phyloP scores from a whole-genome alignment of 2,113 vertebrate genomes.

The Oenanthe oenanthe region DNA sequence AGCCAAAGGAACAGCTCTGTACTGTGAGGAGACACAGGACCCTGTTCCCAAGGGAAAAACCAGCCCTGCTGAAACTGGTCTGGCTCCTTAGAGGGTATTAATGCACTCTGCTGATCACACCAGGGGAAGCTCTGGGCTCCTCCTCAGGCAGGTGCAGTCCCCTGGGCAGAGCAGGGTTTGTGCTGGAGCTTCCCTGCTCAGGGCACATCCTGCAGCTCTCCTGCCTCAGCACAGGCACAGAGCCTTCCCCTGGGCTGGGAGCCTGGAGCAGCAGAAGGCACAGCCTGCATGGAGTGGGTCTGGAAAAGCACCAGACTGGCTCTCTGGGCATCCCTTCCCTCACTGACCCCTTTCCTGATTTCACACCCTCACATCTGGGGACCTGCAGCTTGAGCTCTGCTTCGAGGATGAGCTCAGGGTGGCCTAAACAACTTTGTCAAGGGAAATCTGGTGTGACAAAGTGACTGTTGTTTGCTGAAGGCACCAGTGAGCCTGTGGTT shows the following conservation, averaged over 20 bases:
- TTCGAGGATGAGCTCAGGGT: neutral
- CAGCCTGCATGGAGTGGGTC: fast-evolving
- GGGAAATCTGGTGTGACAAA: neutral
- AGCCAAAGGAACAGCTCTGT: conserved; percentile 35
- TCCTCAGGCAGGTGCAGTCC: neutral
- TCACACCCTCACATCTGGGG: neutral
- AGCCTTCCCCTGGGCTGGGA: neutral
- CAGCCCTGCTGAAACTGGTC: neutral
- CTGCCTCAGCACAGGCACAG: neutral
- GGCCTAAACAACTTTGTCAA: neutral
- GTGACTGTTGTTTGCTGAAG: fast-evolving
- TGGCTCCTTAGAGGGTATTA: neutral
- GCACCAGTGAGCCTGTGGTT: neutral
- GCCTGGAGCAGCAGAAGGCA: neutral
- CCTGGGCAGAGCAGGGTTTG: neutral
- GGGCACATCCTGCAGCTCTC: neutral
- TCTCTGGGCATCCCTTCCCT: neutral
- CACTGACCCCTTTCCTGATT: neutral
- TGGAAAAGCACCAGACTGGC: neutral
- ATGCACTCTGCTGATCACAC: neutral
- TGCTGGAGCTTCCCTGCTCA: neutral
- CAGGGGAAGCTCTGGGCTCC: neutral
- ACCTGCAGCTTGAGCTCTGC: neutral
- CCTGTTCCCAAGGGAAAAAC: conserved; percentile 46
- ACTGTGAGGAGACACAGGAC: neutral